Base-by-base conservation (phyloP, 2,888 invertebrate genomes). In the Phorcus lineatus region DNA sequence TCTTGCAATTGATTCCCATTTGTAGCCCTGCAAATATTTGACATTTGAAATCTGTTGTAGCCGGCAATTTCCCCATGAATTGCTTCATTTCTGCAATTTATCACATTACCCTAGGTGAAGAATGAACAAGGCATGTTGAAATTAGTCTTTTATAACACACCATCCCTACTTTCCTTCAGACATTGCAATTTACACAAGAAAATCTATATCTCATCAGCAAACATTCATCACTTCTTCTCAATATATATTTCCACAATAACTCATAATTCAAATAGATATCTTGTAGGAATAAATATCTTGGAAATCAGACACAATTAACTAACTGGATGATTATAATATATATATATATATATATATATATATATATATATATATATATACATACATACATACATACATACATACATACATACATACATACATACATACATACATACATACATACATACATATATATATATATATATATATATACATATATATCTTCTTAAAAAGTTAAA, bases 11-110 rank as follows among this genome's bases (percentile, higher is more conserved):
- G 28, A 62, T 62, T 62, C 62, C 24, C 28, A 28, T 62, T 28
- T 62, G 62, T 62, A 24, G 28, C 62, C 28, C 28, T 62, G 62
- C 62, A 62, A 62, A 62, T 62, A 62, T 62, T 62, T 62, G 62
- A 62, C 62, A 62, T 62, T 28, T 62, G 62, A 62, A 62, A 62
- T 62, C 62, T 24, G 62, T 62, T 24, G 62, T 62, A 62, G 28
- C 28, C 28, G 24, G 62, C 28, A 24, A 62, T 62, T 62, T 62
- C 62, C 62, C 62, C 62, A 28, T 62, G 62, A 28, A 16, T 28
- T 62, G 24, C 28, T 62, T 62, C 62, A 62, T 62, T 62, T 28
- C 62, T 62, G 62, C 62, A 62, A 62, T 62, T 62, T 62, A 62
- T 62, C 22, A 28, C 62, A 62, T 62, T 62, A 62, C 28, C 62